phyloP scores from a whole-genome alignment of 2,113 vertebrate genomes.

The Acrocephalus kingi region DNA sequence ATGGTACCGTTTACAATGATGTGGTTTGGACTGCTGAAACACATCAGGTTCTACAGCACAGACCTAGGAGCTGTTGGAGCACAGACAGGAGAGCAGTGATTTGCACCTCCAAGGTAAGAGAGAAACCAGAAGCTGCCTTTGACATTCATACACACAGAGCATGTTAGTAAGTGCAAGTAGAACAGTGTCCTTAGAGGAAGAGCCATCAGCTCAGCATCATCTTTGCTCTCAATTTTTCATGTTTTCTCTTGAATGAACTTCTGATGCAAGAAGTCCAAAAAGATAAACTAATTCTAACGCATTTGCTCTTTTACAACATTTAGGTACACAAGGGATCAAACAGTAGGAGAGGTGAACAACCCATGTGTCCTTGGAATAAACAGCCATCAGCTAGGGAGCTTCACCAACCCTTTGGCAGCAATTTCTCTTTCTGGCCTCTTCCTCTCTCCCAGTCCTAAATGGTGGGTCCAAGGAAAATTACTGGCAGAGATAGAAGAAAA shows the following conservation, averaged over 20 bases:
- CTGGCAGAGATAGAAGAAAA: not conserved
- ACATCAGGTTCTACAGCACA: not conserved
- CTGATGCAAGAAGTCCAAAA: not conserved
- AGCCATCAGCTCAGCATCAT: not conserved
- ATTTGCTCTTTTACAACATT: not conserved
- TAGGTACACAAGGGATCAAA: rapidly evolving
- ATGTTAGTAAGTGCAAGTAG: not conserved
- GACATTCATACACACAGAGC: not conserved
- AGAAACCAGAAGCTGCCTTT: not conserved
- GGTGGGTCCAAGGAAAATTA: not conserved
- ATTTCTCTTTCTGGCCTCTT: not conserved
- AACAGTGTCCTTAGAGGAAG: not conserved
- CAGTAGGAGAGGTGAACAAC: not conserved
- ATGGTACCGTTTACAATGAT: not conserved
- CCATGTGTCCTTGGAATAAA: not conserved
- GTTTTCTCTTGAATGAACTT: not conserved
- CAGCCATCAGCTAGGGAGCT: not conserved
- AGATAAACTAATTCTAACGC: not conserved
- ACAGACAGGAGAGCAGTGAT: not conserved
- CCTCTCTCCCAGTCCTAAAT: not conserved
- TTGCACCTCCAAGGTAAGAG: not conserved
- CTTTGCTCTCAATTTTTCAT: not conserved
- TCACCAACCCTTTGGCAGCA: not conserved
- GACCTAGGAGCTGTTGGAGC: not conserved
- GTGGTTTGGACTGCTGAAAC: not conserved